Evolutionary conservation across 2,113 vertebrate genomes (phyloP), one percentile per base, ranked within the genome.

Genomic region (Siniperca knerii): DNA sequence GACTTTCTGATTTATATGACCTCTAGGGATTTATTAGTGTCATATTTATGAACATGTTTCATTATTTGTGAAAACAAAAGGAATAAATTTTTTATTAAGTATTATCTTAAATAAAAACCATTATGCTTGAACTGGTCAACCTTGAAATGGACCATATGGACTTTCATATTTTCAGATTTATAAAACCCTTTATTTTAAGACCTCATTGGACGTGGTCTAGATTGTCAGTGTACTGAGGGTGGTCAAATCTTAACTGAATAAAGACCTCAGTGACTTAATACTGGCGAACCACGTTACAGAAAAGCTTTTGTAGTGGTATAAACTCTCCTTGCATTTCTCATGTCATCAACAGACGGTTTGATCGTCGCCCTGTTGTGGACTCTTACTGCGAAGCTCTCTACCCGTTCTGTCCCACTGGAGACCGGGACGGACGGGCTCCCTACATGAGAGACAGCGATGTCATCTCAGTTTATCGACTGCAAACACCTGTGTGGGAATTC

Each of bases 401-500:
- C 60, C 97, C 97, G 0, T 99, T 99, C 94, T 99, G 98, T 60
- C 98, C 98, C 48, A 96, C 96, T 9, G 97, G 98, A 66, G 97
- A 97, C 81, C 77, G 91, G 0, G 92, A 95, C 37, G 96, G 96
- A 54, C 92, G 86, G 37, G 94, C 98, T 16, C 97, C 98, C 0
- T 15, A 90, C 58, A 94, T 98, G 96, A 96, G 92, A n/a, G 94
- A 95, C 77, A 90, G 93, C 0, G 98, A 99, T 42, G 61, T 95
- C 52, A 93, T 99, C 85, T 97, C 98, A 16, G 97, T 99, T 25
- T 99, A 97, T 83, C 94, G 98, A 54, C 91, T 99, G 55, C 98
- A 99, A 91, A 93, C 98, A 18, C 98, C 98, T 5, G 97, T 99
- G 1, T 99, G 98, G 98, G 98, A 99, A 87, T 99, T 99, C 94